Conservation (phyloP, 2,888 invertebrate genomes). For the Imbricaverruca yamaguchii region DNA sequence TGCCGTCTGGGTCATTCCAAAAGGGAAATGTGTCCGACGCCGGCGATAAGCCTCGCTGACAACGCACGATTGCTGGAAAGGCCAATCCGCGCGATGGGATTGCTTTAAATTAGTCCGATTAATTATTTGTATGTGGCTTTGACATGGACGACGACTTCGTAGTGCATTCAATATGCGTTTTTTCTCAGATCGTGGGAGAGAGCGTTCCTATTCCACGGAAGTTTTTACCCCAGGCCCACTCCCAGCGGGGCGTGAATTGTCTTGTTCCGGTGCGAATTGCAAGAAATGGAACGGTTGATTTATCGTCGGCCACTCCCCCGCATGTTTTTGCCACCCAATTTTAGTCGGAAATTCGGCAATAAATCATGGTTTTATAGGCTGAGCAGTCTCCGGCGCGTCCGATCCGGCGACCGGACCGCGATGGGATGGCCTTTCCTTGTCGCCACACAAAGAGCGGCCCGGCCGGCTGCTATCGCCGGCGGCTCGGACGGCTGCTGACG, state of each 20-base stretch:
- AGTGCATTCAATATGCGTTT: too few relatives aligned
- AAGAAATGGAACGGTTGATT: slow-evolving; percentile 6
- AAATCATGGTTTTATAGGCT: slow-evolving; percentile 18
- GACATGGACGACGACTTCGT: too few relatives aligned
- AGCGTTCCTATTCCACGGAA: neutral
- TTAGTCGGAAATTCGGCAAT: slow-evolving; percentile 6
- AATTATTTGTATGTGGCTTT: too few relatives aligned
- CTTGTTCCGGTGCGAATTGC: slow-evolving; percentile 21
- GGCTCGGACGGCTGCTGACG: neutral
- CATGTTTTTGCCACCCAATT: slow-evolving; percentile 20
- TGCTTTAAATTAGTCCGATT: too few relatives aligned
- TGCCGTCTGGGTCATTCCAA: neutral
- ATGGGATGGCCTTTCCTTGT: slow-evolving; percentile 18
- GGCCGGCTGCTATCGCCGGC: neutral
- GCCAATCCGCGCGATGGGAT: too few relatives aligned
- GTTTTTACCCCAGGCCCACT: neutral
- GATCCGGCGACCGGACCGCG: neutral
- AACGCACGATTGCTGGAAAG: too few relatives aligned
- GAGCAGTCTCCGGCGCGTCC: slow-evolving; percentile 7
- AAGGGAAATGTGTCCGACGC: neutral
- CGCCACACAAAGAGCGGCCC: slow-evolving; percentile 16
- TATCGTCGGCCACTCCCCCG: neutral
- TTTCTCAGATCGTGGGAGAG: neutral
- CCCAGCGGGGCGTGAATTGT: slow-evolving; percentile 16
- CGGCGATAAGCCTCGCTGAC: neutral